Percentiles rank a stretch among this genome's conserved stretches.
phyloP scores from a whole-genome alignment of 2,888 invertebrate genomes.

The Lepetodrilus schrolli region DNA sequence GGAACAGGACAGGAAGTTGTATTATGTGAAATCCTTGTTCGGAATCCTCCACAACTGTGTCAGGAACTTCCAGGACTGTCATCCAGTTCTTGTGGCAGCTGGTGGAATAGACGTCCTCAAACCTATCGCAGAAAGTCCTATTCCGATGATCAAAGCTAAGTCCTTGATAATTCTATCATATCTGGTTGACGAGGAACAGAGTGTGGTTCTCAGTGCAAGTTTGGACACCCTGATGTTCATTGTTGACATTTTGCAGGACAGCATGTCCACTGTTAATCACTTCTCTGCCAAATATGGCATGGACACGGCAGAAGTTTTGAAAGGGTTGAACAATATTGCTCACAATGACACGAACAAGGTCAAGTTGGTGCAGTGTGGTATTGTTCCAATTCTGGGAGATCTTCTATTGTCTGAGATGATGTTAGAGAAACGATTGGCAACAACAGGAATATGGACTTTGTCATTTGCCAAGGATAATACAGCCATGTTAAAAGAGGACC shows the following conservation, averaged over 20 bases:
- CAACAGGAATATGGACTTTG: conserved; percentile 69
- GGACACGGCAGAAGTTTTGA: conserved; percentile 64
- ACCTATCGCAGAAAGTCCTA: conserved; percentile 37
- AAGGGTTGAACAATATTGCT: conserved; percentile 65
- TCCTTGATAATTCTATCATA: conserved; percentile 69
- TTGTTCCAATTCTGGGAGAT: conserved; percentile 53
- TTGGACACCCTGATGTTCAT: conserved; percentile 66
- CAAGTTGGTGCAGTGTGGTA: conserved; percentile 57
- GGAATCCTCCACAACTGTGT: conserved; percentile 71
- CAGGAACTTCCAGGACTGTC: conserved; percentile 61
- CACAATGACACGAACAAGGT: conserved; percentile 69
- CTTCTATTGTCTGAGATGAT: conserved; percentile 44
- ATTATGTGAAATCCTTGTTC: conserved; percentile 64
- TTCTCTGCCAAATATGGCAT: conserved; percentile 69
- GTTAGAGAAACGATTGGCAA: conserved; percentile 60
- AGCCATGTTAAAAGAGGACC: conserved; percentile 52
- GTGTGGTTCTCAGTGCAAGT: conserved; percentile 61
- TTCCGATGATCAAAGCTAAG: conserved; percentile 65
- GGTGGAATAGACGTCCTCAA: conserved; percentile 53
- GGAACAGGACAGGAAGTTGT: conserved; percentile 48
- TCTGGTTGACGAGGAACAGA: conserved; percentile 68
- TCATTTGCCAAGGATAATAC: conserved; percentile 68
- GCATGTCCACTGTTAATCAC: conserved; percentile 62
- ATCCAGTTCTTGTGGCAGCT: conserved; percentile 50
- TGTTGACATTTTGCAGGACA: conserved; percentile 62